Evolutionary conservation across 2,888 invertebrate species (phyloP).

Genomic region (Chrysomela aeneicollis): DNA sequence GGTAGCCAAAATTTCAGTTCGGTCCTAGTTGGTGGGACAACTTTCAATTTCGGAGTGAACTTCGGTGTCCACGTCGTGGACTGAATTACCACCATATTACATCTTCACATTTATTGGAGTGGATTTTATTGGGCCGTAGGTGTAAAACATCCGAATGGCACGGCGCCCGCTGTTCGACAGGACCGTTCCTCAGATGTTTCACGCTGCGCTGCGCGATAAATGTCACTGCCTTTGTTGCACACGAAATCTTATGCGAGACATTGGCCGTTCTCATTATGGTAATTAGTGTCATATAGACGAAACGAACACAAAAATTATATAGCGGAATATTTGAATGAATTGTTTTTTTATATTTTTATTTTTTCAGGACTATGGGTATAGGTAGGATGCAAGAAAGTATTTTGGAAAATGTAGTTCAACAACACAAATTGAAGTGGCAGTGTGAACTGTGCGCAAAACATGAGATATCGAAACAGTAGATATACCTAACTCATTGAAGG

Average conservation of each 20-base stretch:
- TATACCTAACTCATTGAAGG: too few species aligned
- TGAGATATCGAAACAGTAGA: too few species aligned
- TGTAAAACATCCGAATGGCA: constrained; percentile 54
- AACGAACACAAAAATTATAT: background rate
- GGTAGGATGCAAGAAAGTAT: too few species aligned
- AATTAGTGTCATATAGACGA: background rate
- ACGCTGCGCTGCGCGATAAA: background rate
- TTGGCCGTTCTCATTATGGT: constrained; percentile 5
- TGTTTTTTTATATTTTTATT: background rate
- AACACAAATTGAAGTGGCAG: too few species aligned
- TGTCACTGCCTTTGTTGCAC: constrained; percentile 3
- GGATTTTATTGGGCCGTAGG: constrained; percentile 57
- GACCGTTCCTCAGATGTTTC: constrained; percentile 2
- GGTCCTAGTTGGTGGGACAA: too few species aligned
- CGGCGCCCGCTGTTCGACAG: constrained; percentile 48
- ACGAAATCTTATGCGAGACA: background rate
- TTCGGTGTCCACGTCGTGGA: too few species aligned
- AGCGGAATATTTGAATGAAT: constrained; percentile 1
- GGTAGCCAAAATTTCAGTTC: too few species aligned
- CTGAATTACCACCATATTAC: background rate
- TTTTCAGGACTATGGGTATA: background rate
- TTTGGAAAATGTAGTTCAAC: too few species aligned
- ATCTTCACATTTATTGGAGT: constrained; percentile 50
- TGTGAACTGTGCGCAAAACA: too few species aligned
- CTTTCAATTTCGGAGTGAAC: too few species aligned